A percentile compares a stretch with the other conserved stretches of the same genome.
These are phyloP conservation scores for Riparia riparia DNA, from an alignment of 2,113 vertebrate genomes.

Conservation along the genomic window DNA sequence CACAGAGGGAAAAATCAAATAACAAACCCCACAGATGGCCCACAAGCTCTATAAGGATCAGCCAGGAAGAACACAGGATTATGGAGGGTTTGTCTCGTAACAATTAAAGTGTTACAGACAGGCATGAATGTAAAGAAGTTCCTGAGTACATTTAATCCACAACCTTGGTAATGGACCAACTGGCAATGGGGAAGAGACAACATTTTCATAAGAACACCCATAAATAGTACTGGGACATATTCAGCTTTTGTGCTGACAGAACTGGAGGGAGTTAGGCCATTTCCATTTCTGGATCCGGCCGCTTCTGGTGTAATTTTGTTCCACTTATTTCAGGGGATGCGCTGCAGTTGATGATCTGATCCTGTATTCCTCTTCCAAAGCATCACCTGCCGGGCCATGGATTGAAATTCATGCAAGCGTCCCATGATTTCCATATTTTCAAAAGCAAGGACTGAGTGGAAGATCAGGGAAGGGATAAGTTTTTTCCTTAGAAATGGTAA, in stretches of 20 bases:
- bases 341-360: background rate
- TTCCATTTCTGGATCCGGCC: constrained; percentile 20
- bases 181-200: background rate
- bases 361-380: constrained; percentile 45
- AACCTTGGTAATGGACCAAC: background rate
- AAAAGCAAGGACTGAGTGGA: constrained; percentile 20
- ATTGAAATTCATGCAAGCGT: background rate
- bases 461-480: constrained; percentile 34
- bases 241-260: background rate
- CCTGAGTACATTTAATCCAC: background rate
- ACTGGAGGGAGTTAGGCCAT: background rate
- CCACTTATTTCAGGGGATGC: background rate
- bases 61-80: background rate
- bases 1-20: background rate
- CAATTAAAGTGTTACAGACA: background rate
- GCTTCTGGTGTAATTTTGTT: background rate
- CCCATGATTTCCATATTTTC: constrained; percentile 53
- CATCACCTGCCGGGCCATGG: constrained; percentile 21
- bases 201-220: background rate
- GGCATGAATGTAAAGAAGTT: background rate
- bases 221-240: background rate
- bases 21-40: background rate
- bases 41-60: background rate
- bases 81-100: background rate
- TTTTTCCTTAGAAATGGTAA: constrained; percentile 75